Percentiles rank a stretch among this genome's conserved stretches.
These are phyloP conservation scores for Hexactinellida sp. DNA, from an alignment of 37 sponge, comb jelly and placozoan species.

Conservation along the genomic window DNA sequence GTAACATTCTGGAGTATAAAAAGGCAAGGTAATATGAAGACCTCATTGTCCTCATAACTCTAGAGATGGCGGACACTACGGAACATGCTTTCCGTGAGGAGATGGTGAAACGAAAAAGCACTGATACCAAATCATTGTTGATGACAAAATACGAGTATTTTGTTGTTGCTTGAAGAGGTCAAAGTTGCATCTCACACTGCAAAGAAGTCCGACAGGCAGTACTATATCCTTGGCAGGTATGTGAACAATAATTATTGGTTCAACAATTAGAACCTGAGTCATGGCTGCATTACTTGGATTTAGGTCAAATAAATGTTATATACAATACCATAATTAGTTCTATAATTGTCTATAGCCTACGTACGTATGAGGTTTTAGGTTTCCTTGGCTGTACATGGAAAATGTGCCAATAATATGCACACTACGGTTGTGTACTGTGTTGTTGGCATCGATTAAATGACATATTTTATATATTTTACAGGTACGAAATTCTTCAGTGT, in stretches of 20 bases:
- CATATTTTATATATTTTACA: slow-evolving; percentile 16
- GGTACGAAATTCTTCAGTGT: slow-evolving; percentile 17
- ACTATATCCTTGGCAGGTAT: slow-evolving; percentile 12
- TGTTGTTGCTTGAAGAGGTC: slow-evolving; percentile 17
- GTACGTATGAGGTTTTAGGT: slow-evolving; percentile 16
- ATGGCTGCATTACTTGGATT: slow-evolving; percentile 19
- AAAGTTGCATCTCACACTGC: slow-evolving; percentile 13
- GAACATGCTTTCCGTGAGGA: slow-evolving; percentile 16
- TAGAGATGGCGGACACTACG: slow-evolving; percentile 16
- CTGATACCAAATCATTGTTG: slow-evolving; percentile 16
- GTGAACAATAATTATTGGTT: slow-evolving; percentile 17
- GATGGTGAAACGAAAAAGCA: slow-evolving; percentile 14
- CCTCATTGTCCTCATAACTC: slow-evolving; percentile 18
- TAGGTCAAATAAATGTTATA: slow-evolving; percentile 10
- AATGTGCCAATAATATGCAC: slow-evolving; percentile 16
- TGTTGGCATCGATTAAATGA: slow-evolving; percentile 10
- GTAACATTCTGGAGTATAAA: slow-evolving; percentile 14
- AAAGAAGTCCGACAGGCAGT: slow-evolving; percentile 15
- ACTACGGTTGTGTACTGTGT: slow-evolving; percentile 16
- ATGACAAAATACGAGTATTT: slow-evolving; percentile 16
- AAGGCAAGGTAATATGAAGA: slow-evolving; percentile 14
- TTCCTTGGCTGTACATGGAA: slow-evolving; percentile 15
- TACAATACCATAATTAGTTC: slow-evolving; percentile 16
- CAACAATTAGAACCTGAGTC: slow-evolving; percentile 12
- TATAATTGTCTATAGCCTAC: slow-evolving; percentile 14